Conservation (phyloP, 1,140 invertebrate genomes). For the Tetragnatha versicolor region DNA sequence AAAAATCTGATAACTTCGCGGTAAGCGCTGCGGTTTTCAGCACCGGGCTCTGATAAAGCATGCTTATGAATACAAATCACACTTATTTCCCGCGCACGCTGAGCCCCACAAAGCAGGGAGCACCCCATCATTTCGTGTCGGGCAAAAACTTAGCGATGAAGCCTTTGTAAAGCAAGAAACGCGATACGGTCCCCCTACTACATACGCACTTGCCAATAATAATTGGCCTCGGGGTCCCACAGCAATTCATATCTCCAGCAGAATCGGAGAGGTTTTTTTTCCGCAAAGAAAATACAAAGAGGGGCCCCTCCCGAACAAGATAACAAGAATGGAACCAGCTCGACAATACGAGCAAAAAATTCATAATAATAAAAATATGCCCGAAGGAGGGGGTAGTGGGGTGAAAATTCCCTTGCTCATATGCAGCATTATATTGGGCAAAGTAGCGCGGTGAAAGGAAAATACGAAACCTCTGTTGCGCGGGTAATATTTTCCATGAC, state of each 20-base stretch:
- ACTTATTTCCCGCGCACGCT: not conserved
- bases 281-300: not conserved
- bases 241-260: constrained; percentile 39
- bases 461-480: constrained; percentile 40
- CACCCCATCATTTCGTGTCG: not conserved
- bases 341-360: constrained; percentile 18
- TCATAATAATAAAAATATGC: not conserved
- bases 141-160: not conserved
- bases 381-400: not conserved
- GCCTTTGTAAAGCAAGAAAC: not conserved
- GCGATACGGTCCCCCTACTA: constrained; percentile 12
- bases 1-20: constrained; percentile 4
- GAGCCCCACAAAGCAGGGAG: not conserved
- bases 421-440: constrained; percentile 38
- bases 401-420: constrained; percentile 41
- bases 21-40: not conserved
- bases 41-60: not conserved
- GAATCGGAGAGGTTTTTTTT: constrained; percentile 25
- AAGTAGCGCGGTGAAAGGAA: not conserved
- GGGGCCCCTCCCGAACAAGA: not conserved
- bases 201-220: constrained; percentile 20
- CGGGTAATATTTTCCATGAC: constrained; percentile 30
- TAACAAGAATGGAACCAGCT: constrained; percentile 20
- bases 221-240: constrained; percentile 46
- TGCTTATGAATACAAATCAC: not conserved